Evolutionary conservation across 1,140 invertebrate genomes (phyloP).

Genomic region (Drosophila asahinai): DNA sequence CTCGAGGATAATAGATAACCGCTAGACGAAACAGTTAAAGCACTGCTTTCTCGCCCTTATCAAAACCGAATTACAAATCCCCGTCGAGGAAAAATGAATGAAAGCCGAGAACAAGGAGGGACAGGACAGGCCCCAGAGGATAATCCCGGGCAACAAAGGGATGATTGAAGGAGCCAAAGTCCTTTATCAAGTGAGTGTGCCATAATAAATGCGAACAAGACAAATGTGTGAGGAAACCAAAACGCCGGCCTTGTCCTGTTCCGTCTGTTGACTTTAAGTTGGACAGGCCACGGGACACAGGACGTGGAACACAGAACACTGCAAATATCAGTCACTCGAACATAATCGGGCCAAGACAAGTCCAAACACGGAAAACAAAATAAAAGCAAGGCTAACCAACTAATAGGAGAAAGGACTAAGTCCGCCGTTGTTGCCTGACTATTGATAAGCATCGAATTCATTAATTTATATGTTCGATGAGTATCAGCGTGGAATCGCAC

Average conservation of each 20-base stretch:
- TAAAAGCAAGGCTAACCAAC: slow-evolving; percentile 68
- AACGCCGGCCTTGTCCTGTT: slow-evolving; percentile 29
- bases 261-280: slow-evolving; percentile 69
- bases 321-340: slow-evolving; percentile 73
- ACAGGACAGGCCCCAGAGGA: slow-evolving; percentile 31
- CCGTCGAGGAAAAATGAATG: slow-evolving; percentile 33
- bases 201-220: slow-evolving; percentile 64
- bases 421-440: slow-evolving; percentile 40
- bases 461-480: slow-evolving; percentile 81
- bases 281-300: slow-evolving; percentile 31
- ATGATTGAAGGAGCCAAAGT: slow-evolving; percentile 73
- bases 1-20: slow-evolving; percentile 37
- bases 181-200: slow-evolving; percentile 78
- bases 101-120: slow-evolving; percentile 10
- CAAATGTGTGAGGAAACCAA: slow-evolving; percentile 33
- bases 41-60: slow-evolving; percentile 50
- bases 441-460: slow-evolving; percentile 83
- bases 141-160: slow-evolving; percentile 66
- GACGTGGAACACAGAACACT: not conserved
- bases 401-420: slow-evolving; percentile 63
- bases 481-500: slow-evolving; percentile 58
- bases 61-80: slow-evolving; percentile 80
- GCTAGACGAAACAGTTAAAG: slow-evolving; percentile 60
- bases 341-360: slow-evolving; percentile 74
- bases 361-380: slow-evolving; percentile 19